Base-by-base conservation (phyloP, 2,888 invertebrate genomes). In the Luffia ferchaultella region DNA sequence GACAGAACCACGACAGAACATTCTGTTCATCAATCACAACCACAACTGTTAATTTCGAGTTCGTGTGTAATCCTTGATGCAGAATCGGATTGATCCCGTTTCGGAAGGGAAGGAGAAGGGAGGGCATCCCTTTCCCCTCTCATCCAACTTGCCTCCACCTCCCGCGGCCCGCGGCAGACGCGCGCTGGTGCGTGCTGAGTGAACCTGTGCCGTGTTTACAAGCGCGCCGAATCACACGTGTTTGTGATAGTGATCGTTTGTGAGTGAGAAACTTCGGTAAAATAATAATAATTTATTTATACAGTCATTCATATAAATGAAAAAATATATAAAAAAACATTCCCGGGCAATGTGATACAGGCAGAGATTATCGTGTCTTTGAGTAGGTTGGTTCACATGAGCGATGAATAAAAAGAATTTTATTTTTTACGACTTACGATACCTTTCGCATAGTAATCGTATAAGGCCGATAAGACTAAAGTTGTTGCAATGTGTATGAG, bases 131-230 rank as follows among this genome's bases (percentile, higher is more conserved):
- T 73, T 70, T 20, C 63, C 51, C 47, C 18, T 2, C 47, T 9
- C 45, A 71, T 68, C 70, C 61, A 60, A 68, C 68, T 64, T 61
- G 63, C 55, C 53, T 1, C 18, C 43, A 16, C 43, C 18, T 18
- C 45, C 16, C 30, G 45, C 20, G 20, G 20, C 48, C 46, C 62
- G 65, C 71, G 67, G 68, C 82, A 82, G 71, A 74, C 74, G 82
- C 77, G 78, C 80, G 80, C 77, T 68, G 70, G 70, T 76, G 75
- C 70, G 66, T 61, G 80, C 71, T 77, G 79, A 71, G 79, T 41
- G 46, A 41, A 43, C 48, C 20, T 42, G 51, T 46, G 18, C 45
- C 46, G 50, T 16, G 20, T 66, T 76, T 77, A 78, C 12, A 30
- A 82, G 78, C 79, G 79, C 68, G 63, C 60, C 58, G 53, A 60